Evolutionary conservation across 2,113 vertebrate species (phyloP).

Genomic region (Chaetops frenatus): DNA sequence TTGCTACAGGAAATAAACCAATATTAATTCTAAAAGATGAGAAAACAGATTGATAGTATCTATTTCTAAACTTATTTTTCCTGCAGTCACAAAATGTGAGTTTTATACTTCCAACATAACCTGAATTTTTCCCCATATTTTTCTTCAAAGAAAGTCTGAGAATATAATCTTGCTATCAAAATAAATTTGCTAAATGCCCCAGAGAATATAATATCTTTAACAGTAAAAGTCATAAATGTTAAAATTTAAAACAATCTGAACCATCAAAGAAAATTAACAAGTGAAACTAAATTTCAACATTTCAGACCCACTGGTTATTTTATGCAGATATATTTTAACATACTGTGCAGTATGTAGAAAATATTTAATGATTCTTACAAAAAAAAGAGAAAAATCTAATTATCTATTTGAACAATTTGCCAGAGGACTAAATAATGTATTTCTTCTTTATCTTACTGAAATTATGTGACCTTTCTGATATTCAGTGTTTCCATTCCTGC

Average conservation of each 20-base stretch:
- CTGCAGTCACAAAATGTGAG: neutral
- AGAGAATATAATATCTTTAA: neutral
- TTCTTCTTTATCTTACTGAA: neutral
- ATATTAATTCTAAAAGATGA: conserved; percentile 56
- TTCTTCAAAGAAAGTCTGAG: neutral
- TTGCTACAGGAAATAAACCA: conserved; percentile 49
- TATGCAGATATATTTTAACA: neutral
- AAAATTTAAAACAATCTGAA: neutral
- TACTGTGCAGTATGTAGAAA: neutral
- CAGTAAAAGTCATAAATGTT: neutral
- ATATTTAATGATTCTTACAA: neutral
- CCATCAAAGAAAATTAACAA: neutral
- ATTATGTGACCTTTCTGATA: neutral
- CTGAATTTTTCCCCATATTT: neutral
- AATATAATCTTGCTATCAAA: neutral
- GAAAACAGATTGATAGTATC: conserved; percentile 22
- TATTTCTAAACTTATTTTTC: conserved; percentile 23
- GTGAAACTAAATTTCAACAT: neutral
- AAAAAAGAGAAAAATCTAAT: neutral
- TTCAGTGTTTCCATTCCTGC: neutral
- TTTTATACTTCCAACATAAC: neutral
- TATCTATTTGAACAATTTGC: neutral
- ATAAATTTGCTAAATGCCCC: neutral
- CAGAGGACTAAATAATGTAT: neutral
- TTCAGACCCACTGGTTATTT: neutral